A percentile compares a stretch with the other conserved stretches of the same genome.
Evolutionary conservation across 64 coral and sea anemone genomes (phyloP).

Genomic region (Stylophora pistillata): DNA sequence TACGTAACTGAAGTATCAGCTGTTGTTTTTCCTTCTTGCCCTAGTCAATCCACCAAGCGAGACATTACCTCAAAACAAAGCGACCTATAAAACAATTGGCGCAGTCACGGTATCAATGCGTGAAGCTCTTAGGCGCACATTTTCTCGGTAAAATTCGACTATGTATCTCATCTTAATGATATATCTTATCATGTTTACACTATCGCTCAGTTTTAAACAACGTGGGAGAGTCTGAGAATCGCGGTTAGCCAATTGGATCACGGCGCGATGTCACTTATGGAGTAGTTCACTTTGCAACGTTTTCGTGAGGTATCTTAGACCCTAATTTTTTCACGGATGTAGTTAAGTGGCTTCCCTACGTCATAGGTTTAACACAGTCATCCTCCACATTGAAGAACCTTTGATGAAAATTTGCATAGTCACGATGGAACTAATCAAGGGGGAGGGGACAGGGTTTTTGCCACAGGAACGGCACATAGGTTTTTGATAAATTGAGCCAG

Average conservation of each 20-base stretch:
- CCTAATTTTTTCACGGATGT: constrained; percentile 4
- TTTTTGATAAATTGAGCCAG: not conserved
- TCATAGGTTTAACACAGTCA: not conserved
- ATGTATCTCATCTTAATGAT: not conserved
- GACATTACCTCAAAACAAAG: constrained; percentile 10
- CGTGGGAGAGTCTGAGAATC: not conserved
- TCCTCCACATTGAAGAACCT: not conserved
- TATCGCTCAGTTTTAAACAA: not conserved
- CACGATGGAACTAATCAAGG: not conserved
- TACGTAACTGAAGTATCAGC: not conserved
- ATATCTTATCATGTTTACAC: not conserved
- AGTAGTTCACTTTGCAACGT: not conserved
- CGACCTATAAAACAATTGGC: not conserved
- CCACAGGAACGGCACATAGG: not conserved
- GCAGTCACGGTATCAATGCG: not conserved
- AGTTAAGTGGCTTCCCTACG: constrained; percentile 4
- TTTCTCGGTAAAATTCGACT: not conserved
- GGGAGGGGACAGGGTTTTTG: not conserved
- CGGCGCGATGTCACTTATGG: not conserved
- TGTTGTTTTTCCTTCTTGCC: not conserved
- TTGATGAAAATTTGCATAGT: constrained; percentile 14
- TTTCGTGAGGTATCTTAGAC: constrained; percentile 21
- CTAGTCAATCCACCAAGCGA: not conserved
- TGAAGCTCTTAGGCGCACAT: not conserved
- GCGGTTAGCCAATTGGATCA: not conserved